These are phyloP conservation scores for Pseudobourletiella spinata DNA, from an alignment of 1,140 invertebrate species.

Conservation along the genomic window DNA sequence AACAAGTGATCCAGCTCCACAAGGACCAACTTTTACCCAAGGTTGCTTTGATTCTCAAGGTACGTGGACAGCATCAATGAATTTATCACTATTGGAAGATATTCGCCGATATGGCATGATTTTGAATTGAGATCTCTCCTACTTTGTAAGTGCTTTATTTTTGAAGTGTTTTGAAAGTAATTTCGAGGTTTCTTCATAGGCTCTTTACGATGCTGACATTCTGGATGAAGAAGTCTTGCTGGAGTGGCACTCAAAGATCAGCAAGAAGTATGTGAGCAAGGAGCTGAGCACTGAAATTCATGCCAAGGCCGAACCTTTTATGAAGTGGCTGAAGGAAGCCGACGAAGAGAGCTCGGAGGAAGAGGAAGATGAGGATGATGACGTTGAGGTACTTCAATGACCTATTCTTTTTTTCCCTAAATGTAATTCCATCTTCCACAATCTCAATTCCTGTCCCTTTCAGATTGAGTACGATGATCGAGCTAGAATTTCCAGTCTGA, in stretches of 20 bases:
- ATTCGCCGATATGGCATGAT: no score
- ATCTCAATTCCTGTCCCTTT: background rate
- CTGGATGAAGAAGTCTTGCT: slow-evolving; percentile 85
- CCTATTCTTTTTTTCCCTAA: slow-evolving; percentile 26
- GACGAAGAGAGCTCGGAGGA: slow-evolving; percentile 80
- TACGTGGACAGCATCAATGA: no score
- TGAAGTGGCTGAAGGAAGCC: slow-evolving; percentile 94
- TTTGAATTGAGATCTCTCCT: no score
- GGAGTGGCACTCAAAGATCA: slow-evolving; percentile 90
- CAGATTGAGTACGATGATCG: slow-evolving; percentile 82
- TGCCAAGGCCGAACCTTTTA: slow-evolving; percentile 80
- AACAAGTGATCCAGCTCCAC: slow-evolving; percentile 81
- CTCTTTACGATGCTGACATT: slow-evolving; percentile 91
- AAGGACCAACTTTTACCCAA: slow-evolving; percentile 71
- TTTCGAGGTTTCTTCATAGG: no score
- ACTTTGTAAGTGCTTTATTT: no score
- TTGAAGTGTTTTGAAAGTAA: no score
- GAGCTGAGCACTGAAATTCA: slow-evolving; percentile 88
- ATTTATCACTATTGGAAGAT: no score
- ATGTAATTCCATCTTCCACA: background rate
- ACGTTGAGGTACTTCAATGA: slow-evolving; percentile 47
- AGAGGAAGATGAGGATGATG: slow-evolving; percentile 58
- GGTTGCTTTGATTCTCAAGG: slow-evolving; percentile 82
- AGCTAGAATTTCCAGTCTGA: slow-evolving; percentile 62
- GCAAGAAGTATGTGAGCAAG: slow-evolving; percentile 87